Base-by-base conservation (phyloP, 2,888 invertebrate species). In the Lissocephala sabroskyi region DNA sequence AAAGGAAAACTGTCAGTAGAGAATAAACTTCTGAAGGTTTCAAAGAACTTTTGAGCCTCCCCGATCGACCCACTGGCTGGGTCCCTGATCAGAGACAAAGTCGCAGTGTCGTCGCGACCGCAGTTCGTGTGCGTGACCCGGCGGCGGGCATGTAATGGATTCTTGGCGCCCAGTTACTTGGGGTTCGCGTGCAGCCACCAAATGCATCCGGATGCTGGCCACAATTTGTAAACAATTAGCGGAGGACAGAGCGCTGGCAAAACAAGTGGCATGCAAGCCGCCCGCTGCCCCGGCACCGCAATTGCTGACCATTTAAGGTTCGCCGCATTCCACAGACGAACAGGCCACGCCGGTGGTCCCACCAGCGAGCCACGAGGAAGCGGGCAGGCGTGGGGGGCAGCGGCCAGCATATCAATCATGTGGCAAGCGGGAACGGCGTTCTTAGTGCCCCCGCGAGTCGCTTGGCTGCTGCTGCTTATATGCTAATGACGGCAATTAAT, bases 401-500 rank as follows among this genome's bases (percentile, higher is more conserved):
- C 48, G 35, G 30, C 39, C 40, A 29, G 32, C 62, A 52, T 59
- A 70, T 70, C 66, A 68, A 65, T 76, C 70, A 76, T 59, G n/a
- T n/a, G 59, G 47, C 32, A 40, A 40, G 13, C 16, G 26, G 17
- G 10, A 6, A 26, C 17, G 1, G 11, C 6, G 13, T 14, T 11
- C n/a, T n/a, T n/a, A n/a, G n/a, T n/a, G n/a, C n/a, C n/a, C n/a
- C 7, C 35, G 7, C 23, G 7, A 23, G 23, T 23, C 23, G 14
- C 16, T 18, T 23, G 26, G 40, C 9, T 40, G 40, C 28, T 3
- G 56, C 63, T 62, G 44, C 41, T 52, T 61, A 65, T 71, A 71
- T 71, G 76, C 76, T 71, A 71, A 71, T 73, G 70, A 71, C 59
- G 61, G 76, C 70, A 76, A 71, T 71, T 76, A 71, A 76, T 71